Evolutionary conservation across 2,113 vertebrate genomes (phyloP), one percentile per base, ranked within the genome.

Genomic region (Onychostoma macrolepis): DNA sequence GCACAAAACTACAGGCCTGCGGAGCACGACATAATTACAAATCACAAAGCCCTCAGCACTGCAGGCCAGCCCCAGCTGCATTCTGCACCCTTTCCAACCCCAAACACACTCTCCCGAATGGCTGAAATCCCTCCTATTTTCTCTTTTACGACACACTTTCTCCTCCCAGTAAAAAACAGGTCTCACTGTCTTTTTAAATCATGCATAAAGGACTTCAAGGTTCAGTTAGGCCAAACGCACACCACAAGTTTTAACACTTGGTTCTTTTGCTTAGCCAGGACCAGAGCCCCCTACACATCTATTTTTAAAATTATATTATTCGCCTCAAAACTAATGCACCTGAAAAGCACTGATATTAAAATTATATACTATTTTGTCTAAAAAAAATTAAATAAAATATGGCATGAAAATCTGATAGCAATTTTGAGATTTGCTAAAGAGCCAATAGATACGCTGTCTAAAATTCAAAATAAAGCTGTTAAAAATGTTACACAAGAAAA

Each of bases 11-110:
- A 82, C 56, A 79, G 82, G 50, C 88, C 75, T 45, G 79, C 6
- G 33, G 88, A 79, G 48, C 53, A 56, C 88, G 24, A 81, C 84
- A 80, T 86, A 88, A 90, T 90, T 88, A 88, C 87, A 80, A 58
- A 86, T 80, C 85, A 89, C 72, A 88, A 89, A 80, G 65, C 21
- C 53, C 74, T 86, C 80, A 80, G 56, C 41, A 67, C 86, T 53
- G 24, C 43, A 21, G 41, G 65, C 63, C 75, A 53, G 56, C 28
- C 41, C 74, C 86, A 87, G 86, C 86, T 83, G 80, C 69, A 48
- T 74, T 61, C 50, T 33, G 67, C 69, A 75, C 30, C 71, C 30
- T 36, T 76, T 67, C 80, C 53, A 82, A 48, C 53, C 72, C 41
- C 43, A 76, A 83, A 82, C 53, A 48, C 79, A 28, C 33, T 56